These are phyloP conservation scores for Morbakka virulenta DNA, from an alignment of 30 jellyfish, hydroid and myxozoan species.

Conservation along the genomic window DNA sequence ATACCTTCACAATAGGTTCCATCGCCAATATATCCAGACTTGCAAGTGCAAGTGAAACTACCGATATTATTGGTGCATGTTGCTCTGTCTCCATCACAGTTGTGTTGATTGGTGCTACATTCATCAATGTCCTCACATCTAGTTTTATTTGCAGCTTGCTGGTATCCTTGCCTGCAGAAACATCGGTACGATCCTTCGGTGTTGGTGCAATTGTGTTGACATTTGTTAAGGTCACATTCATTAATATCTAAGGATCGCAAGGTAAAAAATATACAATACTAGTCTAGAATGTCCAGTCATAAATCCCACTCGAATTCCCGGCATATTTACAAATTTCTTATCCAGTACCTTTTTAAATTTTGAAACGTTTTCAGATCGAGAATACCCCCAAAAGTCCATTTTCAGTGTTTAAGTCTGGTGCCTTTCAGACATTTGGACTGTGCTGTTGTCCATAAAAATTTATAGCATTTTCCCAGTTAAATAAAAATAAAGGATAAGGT, in stretches of 20 bases:
- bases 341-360: too few species aligned
- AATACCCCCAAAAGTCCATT: too few species aligned
- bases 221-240: neutral
- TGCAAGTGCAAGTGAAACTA: constrained; percentile 4
- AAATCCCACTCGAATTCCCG: too few species aligned
- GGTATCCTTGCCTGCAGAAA: neutral
- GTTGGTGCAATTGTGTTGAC: constrained; percentile 1
- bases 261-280: too few species aligned
- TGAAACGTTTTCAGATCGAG: too few species aligned
- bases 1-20: constrained; percentile 6
- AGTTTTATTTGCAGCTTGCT: neutral
- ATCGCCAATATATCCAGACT: constrained; percentile 25
- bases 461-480: too few species aligned
- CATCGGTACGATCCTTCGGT: constrained; percentile 9
- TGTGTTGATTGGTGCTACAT: constrained; percentile 4
- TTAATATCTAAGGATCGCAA: neutral
- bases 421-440: too few species aligned
- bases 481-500: too few species aligned
- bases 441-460: too few species aligned
- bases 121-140: constrained; percentile 19
- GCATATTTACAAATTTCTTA: too few species aligned
- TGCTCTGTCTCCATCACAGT: constrained; percentile 45
- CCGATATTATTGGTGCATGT: constrained; percentile 36
- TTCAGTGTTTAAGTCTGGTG: too few species aligned
- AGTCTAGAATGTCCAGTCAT: too few species aligned